Percentiles rank a stretch among this genome's conserved stretches.
Conservation (phyloP, 2,888 invertebrate species). For the Eilema depressum region DNA sequence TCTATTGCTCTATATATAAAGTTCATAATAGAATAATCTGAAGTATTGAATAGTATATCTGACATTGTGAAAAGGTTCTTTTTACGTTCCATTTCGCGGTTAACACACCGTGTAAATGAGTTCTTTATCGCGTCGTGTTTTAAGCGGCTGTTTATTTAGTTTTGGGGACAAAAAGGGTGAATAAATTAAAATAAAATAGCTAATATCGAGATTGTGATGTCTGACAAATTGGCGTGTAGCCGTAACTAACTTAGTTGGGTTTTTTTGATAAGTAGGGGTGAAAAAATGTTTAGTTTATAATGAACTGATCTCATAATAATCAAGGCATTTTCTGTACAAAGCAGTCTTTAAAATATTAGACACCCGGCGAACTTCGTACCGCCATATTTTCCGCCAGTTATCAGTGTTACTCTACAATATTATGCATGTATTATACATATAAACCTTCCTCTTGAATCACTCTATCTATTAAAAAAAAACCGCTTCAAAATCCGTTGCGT, state of each 20-base stretch:
- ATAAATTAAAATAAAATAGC: constrained; percentile 72
- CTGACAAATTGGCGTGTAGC: constrained; percentile 37
- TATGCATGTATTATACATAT: too few relatives aligned
- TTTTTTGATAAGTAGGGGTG: constrained; percentile 13
- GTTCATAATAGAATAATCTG: constrained; percentile 44
- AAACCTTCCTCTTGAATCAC: too few relatives aligned
- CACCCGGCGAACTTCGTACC: too few relatives aligned
- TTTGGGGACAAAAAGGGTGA: constrained; percentile 72
- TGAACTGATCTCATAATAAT: not conserved
- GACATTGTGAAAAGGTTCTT: constrained; percentile 63
- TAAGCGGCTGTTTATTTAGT: constrained; percentile 78
- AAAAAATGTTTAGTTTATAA: constrained; percentile 2
- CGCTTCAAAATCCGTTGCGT: too few relatives aligned
- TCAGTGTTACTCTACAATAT: too few relatives aligned
- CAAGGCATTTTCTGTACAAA: too few relatives aligned
- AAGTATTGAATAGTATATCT: constrained; percentile 30
- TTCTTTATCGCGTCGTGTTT: constrained; percentile 82
- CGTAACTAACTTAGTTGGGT: constrained; percentile 31
- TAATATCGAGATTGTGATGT: constrained; percentile 38
- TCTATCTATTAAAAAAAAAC: too few relatives aligned
- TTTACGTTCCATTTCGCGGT: constrained; percentile 81
- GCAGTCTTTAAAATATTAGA: too few relatives aligned
- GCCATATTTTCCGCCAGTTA: too few relatives aligned
- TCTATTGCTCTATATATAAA: constrained; percentile 29
- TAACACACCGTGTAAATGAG: constrained; percentile 85